Conservation (phyloP, 1,140 invertebrate species). For the Euwallacea similis region DNA sequence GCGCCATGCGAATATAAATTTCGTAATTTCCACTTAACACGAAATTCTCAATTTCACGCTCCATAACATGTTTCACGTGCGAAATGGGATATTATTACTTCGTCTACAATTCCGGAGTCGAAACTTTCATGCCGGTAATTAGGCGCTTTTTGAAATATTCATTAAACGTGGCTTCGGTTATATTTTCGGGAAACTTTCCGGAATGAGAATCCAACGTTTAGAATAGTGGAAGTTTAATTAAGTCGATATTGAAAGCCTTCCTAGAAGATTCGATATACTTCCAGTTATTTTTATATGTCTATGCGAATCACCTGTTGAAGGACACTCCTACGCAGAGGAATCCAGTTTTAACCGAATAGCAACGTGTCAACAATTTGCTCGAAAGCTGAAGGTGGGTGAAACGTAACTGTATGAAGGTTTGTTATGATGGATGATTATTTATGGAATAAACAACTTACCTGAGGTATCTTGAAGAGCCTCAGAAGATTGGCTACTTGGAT, state of each 20-base stretch:
- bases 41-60: constrained; percentile 5
- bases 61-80: constrained; percentile 1
- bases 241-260: no score
- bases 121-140: background rate
- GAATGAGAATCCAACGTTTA: no score
- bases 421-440: constrained; percentile 1
- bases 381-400: background rate
- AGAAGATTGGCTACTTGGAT: constrained; percentile 95
- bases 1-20: background rate
- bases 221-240: background rate
- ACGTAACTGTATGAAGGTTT: background rate
- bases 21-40: constrained; percentile 2
- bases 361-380: constrained; percentile 1
- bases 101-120: background rate
- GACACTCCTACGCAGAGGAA: background rate
- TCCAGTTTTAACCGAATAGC: background rate
- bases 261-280: background rate
- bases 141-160: constrained; percentile 2
- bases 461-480: constrained; percentile 91
- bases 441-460: constrained; percentile 63
- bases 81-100: constrained; percentile 4
- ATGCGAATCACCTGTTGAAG: background rate
- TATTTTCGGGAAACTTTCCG: background rate
- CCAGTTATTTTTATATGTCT: background rate
- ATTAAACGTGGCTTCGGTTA: background rate